phyloP scores from a whole-genome alignment of 1,140 invertebrate genomes.

The Schlechtendalia chinensis region DNA sequence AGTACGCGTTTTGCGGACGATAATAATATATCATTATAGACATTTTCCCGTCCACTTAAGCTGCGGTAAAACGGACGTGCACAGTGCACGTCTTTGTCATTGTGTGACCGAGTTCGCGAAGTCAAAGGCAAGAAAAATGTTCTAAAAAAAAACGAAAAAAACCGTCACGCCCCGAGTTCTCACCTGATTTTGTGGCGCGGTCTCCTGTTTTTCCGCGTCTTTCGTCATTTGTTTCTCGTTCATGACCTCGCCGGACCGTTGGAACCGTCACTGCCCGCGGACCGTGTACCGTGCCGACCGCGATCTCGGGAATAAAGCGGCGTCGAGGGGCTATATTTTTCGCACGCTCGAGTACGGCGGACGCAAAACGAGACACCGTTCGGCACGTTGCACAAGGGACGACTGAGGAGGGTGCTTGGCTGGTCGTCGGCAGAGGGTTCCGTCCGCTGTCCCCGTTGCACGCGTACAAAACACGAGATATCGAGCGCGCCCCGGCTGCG shows the following conservation, averaged over 20 bases:
- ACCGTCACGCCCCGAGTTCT: not conserved
- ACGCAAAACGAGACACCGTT: not conserved
- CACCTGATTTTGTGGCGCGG: conserved; percentile 20
- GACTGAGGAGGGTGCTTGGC: conserved; percentile 44
- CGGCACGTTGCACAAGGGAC: not conserved
- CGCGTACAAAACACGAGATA: conserved; percentile 14
- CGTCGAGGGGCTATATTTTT: no score
- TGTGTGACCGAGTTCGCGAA: no score
- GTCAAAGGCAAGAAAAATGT: no score
- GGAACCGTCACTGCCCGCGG: no score
- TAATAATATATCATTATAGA: no score
- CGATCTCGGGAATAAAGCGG: not conserved
- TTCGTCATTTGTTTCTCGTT: conserved; percentile 35
- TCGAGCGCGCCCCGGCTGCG: conserved; percentile 21
- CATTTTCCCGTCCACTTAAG: no score
- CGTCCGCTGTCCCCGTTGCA: not conserved
- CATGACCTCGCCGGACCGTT: not conserved
- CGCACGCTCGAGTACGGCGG: no score
- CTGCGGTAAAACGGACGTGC: no score
- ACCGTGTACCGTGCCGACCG: no score
- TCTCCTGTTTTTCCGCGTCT: conserved; percentile 25
- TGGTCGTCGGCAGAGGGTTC: not conserved
- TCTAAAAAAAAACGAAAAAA: not conserved
- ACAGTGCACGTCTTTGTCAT: no score
- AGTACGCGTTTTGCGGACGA: no score